Conservation (phyloP, 2,888 invertebrate genomes). For the Lamellibrachia columna region DNA sequence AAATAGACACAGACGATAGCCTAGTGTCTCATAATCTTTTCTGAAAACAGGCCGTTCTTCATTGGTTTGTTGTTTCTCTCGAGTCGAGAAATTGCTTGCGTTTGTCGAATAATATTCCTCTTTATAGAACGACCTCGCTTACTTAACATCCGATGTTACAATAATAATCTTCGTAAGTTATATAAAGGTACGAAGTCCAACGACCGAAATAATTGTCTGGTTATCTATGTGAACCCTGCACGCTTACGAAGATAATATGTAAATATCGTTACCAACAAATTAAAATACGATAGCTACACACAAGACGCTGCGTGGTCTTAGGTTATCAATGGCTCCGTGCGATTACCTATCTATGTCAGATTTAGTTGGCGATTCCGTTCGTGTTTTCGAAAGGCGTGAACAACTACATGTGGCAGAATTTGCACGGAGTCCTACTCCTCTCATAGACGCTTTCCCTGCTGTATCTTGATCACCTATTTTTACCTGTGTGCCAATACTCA, state of each 20-base stretch:
- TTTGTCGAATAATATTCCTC: too few relatives aligned
- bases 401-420: neutral
- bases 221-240: neutral
- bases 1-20: too few relatives aligned
- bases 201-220: neutral
- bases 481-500: neutral
- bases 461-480: constrained; percentile 10
- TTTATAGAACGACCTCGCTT: too few relatives aligned
- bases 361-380: neutral
- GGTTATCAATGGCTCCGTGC: neutral
- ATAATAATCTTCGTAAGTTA: too few relatives aligned
- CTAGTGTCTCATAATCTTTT: too few relatives aligned
- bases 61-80: too few relatives aligned
- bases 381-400: neutral
- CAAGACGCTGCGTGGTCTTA: too few relatives aligned
- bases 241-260: neutral
- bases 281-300: neutral
- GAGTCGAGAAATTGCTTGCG: too few relatives aligned
- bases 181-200: neutral
- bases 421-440: neutral
- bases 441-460: neutral
- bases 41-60: too few relatives aligned
- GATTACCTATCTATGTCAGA: neutral
- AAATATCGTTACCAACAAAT: neutral
- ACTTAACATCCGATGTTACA: too few relatives aligned